These are phyloP conservation scores for Porites evermanni DNA, from an alignment of 92 coral and sea anemone species.

Conservation along the genomic window DNA sequence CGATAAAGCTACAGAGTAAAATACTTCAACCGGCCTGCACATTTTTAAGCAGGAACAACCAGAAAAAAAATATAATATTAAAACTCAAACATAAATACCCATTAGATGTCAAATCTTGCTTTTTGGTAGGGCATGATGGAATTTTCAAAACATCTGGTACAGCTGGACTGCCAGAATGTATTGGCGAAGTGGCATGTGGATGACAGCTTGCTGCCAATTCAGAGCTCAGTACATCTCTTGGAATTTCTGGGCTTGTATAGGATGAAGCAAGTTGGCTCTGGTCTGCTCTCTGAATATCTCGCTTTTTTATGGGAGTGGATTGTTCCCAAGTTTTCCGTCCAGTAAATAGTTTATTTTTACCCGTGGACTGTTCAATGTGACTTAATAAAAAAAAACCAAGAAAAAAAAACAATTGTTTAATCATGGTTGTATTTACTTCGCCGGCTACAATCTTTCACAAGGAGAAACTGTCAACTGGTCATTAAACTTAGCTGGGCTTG, in stretches of 20 bases:
- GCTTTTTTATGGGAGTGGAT: slow-evolving; percentile 36
- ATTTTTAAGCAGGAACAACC: too few relatives aligned
- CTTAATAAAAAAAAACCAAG: background rate
- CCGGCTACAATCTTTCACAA: too few relatives aligned
- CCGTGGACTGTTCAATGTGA: background rate
- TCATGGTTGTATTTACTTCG: too few relatives aligned
- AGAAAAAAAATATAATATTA: background rate
- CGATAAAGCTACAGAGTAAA: too few relatives aligned
- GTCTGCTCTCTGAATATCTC: background rate
- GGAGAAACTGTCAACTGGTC: too few relatives aligned
- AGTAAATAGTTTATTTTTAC: slow-evolving; percentile 18
- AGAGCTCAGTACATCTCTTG: background rate
- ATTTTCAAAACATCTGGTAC: background rate
- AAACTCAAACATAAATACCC: background rate
- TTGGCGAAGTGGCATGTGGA: background rate
- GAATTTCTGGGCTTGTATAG: background rate
- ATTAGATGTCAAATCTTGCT: slow-evolving; percentile 17
- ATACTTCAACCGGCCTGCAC: too few relatives aligned
- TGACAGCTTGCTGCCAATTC: background rate
- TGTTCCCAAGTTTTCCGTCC: slow-evolving; percentile 53
- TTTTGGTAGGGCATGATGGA: background rate
- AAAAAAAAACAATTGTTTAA: background rate
- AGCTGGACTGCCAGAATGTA: background rate
- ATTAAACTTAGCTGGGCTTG: too few relatives aligned
- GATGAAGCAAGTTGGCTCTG: background rate